Base-by-base conservation (phyloP, 2,797 vertebrate species). In the Rhinophrynus dorsalis region DNA sequence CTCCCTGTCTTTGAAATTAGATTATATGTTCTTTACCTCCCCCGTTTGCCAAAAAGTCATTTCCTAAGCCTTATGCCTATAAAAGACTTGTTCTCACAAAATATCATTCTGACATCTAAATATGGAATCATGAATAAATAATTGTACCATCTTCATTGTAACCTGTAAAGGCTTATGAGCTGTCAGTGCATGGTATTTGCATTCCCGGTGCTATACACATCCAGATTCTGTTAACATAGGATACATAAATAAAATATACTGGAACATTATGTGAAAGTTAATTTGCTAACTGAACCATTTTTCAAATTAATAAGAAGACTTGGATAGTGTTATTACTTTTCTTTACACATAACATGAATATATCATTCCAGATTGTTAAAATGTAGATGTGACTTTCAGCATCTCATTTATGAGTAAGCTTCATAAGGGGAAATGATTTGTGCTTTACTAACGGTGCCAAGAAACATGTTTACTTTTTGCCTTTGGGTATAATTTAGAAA, bases 61-160 rank as follows among this genome's bases (percentile, higher is more conserved):
- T 21, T 51, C 24, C 33, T 2, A 60, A 60, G 15, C 55, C 54
- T 24, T 29, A 30, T 52, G 26, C 23, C 65, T 60, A 12, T 52
- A 60, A 58, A 44, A 27, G 2, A 11, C 4, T 42, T 11, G 10
- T 40, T 38, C 23, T 35, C 20, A 26, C 29, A 62, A 37, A 38
- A 47, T 62, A 37, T 47, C 26, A 37, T 63, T 37, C 10, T 15
- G 6, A 18, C 18, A 21, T 33, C 60, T 57, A 64, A 64, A 50
- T 64, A 63, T 21, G 33, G 58, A 12, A 50, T 8, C 11, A 64
- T 48, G 50, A 71, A 71, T 71, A 32, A 50, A 48, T 40, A 64
- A 71, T 64, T 15, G 33, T 33, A 17, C 40, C 40, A 70, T 45
- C 18, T 38, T n/a, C 57, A 58, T 47, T 23, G 15, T 37, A 69